A percentile compares a stretch with the other conserved stretches of the same genome.
These are phyloP conservation scores for Ennomos fuscantarius DNA, from an alignment of 2,888 invertebrate genomes.

Conservation along the genomic window DNA sequence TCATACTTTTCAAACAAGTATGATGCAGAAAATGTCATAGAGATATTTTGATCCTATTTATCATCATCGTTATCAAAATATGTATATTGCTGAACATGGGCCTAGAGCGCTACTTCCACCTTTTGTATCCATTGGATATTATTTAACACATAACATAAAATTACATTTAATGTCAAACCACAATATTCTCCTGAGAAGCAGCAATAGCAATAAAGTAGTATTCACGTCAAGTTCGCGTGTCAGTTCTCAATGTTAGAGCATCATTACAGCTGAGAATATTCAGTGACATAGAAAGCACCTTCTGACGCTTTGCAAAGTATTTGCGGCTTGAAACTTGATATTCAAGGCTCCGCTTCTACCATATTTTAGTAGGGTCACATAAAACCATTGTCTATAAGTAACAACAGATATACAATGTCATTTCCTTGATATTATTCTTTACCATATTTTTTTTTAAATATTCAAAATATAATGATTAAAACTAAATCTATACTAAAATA, in stretches of 20 bases:
- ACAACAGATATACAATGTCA: not conserved
- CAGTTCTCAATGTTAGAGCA: slow-evolving; percentile 25
- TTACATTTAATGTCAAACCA: slow-evolving; percentile 17
- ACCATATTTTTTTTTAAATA: no score
- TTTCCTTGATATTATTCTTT: not conserved
- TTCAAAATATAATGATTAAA: no score
- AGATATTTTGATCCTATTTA: no score
- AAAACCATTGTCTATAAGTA: not conserved
- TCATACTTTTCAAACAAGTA: no score
- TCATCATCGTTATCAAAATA: no score
- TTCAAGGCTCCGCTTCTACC: slow-evolving; percentile 5
- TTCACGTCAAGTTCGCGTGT: slow-evolving; percentile 33
- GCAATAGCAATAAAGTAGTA: slow-evolving; percentile 30
- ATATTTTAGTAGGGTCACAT: not conserved
- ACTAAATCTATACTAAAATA: no score
- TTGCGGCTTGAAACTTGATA: slow-evolving; percentile 19
- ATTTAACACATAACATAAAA: no score
- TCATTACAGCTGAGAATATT: slow-evolving; percentile 19
- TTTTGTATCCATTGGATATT: no score
- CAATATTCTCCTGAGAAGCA: slow-evolving; percentile 12
- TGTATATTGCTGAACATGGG: no score
- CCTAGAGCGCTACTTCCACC: no score
- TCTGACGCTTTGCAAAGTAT: slow-evolving; percentile 8
- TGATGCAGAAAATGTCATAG: no score
- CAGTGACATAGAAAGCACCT: slow-evolving; percentile 23